Evolutionary conservation across 2,113 vertebrate species (phyloP).

Genomic region (Salminus brasiliensis): DNA sequence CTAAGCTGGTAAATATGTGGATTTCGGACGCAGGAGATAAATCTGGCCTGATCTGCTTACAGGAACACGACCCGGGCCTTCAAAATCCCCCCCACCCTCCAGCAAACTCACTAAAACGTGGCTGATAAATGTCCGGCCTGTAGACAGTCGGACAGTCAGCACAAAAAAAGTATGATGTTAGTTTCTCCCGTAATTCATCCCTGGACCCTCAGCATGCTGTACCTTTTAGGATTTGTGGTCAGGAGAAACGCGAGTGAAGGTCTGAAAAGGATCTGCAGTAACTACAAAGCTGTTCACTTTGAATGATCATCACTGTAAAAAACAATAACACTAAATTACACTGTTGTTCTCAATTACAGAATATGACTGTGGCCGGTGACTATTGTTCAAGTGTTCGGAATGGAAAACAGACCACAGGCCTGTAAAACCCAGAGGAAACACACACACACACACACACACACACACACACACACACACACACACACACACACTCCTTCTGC

Average conservation of each 20-base stretch:
- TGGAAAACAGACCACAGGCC: conserved; percentile 65
- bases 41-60: conserved; percentile 44
- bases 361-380: conserved; percentile 29
- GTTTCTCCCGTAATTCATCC: neutral
- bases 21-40: conserved; percentile 53
- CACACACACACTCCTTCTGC: conserved; percentile 36
- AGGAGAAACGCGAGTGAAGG: neutral
- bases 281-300: neutral
- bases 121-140: conserved; percentile 7
- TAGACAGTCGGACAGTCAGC: neutral
- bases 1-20: conserved; percentile 55
- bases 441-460: conserved; percentile 28
- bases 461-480: conserved; percentile 26
- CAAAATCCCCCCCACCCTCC: neutral
- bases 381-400: conserved; percentile 54
- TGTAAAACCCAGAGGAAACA: conserved; percentile 4
- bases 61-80: conserved; percentile 32
- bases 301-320: neutral
- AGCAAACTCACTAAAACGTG: conserved; percentile 19
- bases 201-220: neutral
- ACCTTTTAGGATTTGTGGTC: neutral
- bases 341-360: conserved; percentile 51
- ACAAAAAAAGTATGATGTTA: neutral
- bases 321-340: conserved; percentile 17
- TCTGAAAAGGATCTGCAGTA: neutral